A percentile compares a stretch with the other conserved stretches of the same genome.
These are phyloP conservation scores for Podarcis cretensis DNA, from an alignment of 2,113 vertebrate species.

Conservation along the genomic window DNA sequence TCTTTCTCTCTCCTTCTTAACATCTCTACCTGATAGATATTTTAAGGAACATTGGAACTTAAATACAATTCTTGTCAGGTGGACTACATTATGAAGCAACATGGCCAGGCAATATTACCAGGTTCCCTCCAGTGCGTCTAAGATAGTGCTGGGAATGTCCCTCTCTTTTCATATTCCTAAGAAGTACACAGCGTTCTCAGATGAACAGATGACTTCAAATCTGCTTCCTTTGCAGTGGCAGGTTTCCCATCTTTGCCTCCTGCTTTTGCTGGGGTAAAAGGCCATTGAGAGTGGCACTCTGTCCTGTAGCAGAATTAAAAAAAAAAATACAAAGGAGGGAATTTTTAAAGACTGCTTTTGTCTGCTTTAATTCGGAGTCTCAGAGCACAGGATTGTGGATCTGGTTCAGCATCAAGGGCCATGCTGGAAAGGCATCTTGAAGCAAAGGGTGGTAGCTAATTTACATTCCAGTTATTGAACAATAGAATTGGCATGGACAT, in stretches of 20 bases:
- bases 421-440: not conserved
- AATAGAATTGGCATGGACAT: not conserved
- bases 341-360: not conserved
- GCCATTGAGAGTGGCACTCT: fast-evolving
- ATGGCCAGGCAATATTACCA: slow-evolving; percentile 17
- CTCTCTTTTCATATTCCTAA: not conserved
- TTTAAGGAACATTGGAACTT: slow-evolving; percentile 57
- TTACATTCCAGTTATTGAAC: not conserved
- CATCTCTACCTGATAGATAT: slow-evolving; percentile 9
- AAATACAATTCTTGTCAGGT: slow-evolving; percentile 10
- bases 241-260: slow-evolving; percentile 43
- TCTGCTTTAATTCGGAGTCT: not conserved
- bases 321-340: not conserved
- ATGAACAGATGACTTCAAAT: slow-evolving; percentile 41
- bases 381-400: not conserved
- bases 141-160: slow-evolving; percentile 24
- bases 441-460: not conserved
- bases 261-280: slow-evolving; percentile 37
- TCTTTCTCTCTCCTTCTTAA: slow-evolving; percentile 1
- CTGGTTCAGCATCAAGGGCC: not conserved
- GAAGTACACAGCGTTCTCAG: slow-evolving; percentile 41
- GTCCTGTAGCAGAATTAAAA: not conserved
- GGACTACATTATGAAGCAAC: not conserved
- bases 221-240: slow-evolving; percentile 44
- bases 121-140: slow-evolving; percentile 11